Evolutionary conservation across 2,888 invertebrate species (phyloP).

Genomic region (Norana najaformis): DNA sequence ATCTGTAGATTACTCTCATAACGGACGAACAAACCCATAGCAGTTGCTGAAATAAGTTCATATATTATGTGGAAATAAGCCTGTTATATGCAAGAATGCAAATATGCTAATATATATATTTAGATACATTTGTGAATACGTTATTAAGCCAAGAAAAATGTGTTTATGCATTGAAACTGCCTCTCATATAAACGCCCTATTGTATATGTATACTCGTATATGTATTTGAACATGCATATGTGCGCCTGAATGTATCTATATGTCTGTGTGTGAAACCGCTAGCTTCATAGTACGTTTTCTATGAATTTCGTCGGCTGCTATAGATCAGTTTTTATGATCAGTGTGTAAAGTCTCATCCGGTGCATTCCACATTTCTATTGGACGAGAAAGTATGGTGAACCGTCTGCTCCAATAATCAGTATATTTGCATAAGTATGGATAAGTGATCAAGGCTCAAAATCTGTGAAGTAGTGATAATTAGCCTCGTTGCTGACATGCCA

Average conservation of each 20-base stretch:
- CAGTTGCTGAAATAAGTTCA: no score
- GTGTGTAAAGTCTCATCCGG: not conserved
- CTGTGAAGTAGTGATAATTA: not conserved
- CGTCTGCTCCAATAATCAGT: not conserved
- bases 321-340: constrained; percentile 6
- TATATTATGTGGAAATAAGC: no score
- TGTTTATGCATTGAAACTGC: no score
- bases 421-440: not conserved
- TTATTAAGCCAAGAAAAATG: no score
- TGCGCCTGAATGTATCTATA: not conserved
- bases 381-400: not conserved
- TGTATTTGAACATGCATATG: no score
- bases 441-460: not conserved
- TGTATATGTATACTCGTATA: no score
- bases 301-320: not conserved
- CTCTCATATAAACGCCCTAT: no score
- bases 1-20: no score
- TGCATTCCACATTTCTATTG: not conserved
- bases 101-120: no score
- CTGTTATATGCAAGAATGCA: no score
- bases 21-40: no score
- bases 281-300: not conserved
- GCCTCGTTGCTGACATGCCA: not conserved
- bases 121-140: no score
- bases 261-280: not conserved